Conservation (phyloP, 1,140 invertebrate genomes). For the Acromyrmex heyeri region DNA sequence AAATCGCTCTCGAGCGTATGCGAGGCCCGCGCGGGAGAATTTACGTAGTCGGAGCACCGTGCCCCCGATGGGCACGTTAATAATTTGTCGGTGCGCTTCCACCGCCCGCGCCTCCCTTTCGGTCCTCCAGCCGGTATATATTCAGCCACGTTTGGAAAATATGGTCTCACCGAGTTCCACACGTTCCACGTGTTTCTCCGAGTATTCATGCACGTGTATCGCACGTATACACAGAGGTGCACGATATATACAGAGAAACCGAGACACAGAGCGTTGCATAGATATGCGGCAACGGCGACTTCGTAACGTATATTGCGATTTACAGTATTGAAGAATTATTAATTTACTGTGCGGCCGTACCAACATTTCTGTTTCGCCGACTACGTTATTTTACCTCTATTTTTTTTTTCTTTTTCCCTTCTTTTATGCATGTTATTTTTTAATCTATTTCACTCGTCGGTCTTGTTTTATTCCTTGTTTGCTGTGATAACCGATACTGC, state of each 20-base stretch:
- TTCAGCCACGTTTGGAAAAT: conserved; percentile 64
- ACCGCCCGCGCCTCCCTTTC: background rate
- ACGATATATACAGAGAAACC: background rate
- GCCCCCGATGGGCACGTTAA: conserved; percentile 71
- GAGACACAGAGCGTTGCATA: background rate
- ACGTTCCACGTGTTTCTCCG: conserved; percentile 53
- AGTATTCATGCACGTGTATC: conserved; percentile 10
- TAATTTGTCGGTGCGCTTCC: conserved; percentile 68
- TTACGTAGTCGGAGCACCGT: conserved; percentile 66
- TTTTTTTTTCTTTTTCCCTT: background rate
- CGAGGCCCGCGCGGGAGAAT: conserved; percentile 49
- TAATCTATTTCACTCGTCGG: background rate
- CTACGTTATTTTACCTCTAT: background rate
- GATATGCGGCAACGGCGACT: background rate
- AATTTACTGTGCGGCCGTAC: conserved; percentile 12
- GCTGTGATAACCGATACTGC: conserved; percentile 6
- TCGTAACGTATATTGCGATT: conserved; percentile 16
- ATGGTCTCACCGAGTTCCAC: conserved; percentile 63
- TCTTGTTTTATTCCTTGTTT: background rate
- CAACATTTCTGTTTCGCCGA: conserved; percentile 13
- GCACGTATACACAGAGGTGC: background rate
- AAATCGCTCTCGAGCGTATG: conserved; percentile 68
- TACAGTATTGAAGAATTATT: conserved; percentile 55
- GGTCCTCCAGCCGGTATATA: background rate
- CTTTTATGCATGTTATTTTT: background rate